Evolutionary conservation across 64 coral and sea anemone species (phyloP).

Genomic region (Dendronephthya gigantea): DNA sequence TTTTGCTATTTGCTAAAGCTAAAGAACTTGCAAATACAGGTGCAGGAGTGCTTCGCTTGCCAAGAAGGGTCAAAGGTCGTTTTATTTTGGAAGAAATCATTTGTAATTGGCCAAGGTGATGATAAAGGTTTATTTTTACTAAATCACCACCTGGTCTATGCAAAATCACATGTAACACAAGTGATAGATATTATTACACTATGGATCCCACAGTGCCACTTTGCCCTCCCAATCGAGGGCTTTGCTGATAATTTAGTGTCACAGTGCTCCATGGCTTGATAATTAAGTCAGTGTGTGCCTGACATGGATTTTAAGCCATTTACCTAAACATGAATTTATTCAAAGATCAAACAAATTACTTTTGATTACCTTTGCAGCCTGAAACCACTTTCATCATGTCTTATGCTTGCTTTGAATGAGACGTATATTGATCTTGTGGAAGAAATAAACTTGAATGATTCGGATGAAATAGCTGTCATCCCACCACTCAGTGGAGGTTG

Average conservation of each 20-base stretch:
- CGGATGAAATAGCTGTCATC: constrained; percentile 57
- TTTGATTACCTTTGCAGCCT: constrained; percentile 29
- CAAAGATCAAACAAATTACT: neutral
- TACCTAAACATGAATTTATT: neutral
- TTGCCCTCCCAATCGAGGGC: no score
- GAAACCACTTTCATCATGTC: constrained; percentile 32
- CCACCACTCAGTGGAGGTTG: constrained; percentile 61
- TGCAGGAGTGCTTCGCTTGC: neutral
- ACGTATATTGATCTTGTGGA: constrained; percentile 35
- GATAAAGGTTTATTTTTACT: no score
- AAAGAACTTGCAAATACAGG: neutral
- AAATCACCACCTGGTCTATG: no score
- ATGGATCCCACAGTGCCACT: no score
- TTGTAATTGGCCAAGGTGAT: neutral
- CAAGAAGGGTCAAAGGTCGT: neutral
- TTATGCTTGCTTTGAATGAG: constrained; percentile 58
- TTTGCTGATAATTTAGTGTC: no score
- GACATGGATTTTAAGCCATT: no score
- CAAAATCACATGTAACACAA: no score
- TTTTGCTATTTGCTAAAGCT: constrained; percentile 11
- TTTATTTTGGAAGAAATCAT: neutral
- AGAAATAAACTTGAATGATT: constrained; percentile 21
- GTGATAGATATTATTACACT: no score
- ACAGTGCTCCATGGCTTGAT: no score
- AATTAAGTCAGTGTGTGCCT: no score